A percentile compares a stretch with the other conserved stretches of the same genome.
These are phyloP conservation scores for Balaeniceps rex DNA, from an alignment of 2,113 vertebrate species.

Conservation along the genomic window DNA sequence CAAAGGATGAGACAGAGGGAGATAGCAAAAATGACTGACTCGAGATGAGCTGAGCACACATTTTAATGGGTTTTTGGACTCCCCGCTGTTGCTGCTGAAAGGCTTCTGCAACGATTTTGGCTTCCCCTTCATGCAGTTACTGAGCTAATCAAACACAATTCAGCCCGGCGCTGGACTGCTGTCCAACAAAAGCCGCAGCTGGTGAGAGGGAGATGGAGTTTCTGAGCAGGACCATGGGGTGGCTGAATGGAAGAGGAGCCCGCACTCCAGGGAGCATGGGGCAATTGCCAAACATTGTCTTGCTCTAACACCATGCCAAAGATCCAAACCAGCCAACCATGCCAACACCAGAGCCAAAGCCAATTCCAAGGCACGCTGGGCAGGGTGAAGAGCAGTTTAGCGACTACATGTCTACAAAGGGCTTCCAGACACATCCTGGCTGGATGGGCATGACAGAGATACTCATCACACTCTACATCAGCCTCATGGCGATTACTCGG, in stretches of 20 bases:
- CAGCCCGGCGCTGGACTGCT: not conserved
- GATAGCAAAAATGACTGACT: not conserved
- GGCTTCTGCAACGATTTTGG: conserved; percentile 18
- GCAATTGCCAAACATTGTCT: not conserved
- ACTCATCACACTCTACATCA: not conserved
- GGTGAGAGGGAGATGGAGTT: not conserved
- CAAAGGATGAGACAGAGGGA: not conserved
- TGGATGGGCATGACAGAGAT: not conserved
- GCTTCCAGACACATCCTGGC: not conserved
- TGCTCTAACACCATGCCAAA: not conserved
- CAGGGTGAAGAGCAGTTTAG: not conserved
- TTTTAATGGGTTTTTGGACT: conserved; percentile 50
- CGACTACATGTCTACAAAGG: not conserved
- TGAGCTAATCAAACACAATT: conserved; percentile 32
- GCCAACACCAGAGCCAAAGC: not conserved
- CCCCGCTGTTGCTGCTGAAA: conserved; percentile 35
- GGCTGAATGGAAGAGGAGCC: not conserved
- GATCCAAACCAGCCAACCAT: not conserved
- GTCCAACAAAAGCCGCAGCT: not conserved
- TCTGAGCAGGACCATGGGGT: not conserved
- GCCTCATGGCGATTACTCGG: not conserved
- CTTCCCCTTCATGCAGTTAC: conserved; percentile 6
- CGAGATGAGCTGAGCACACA: not conserved
- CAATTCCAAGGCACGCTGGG: not conserved
- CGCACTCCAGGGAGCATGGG: not conserved